These are phyloP conservation scores for Zaprionus ghesquierei DNA, from an alignment of 1,140 invertebrate genomes.

Conservation along the genomic window DNA sequence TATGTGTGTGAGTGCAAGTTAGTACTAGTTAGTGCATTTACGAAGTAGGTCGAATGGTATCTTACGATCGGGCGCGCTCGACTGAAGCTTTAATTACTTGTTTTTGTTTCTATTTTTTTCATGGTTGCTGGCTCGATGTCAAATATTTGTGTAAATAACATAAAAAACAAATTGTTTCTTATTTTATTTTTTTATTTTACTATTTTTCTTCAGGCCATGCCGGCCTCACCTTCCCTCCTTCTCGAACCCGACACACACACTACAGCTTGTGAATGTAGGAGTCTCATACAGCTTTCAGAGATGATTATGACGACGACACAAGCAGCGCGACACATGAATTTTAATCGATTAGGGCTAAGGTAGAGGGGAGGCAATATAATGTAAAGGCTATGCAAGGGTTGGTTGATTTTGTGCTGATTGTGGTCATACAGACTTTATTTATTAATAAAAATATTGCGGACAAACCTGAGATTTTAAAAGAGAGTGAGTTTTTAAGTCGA, in stretches of 20 bases:
- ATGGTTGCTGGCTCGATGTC: no score
- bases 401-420: background rate
- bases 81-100: no score
- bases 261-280: background rate
- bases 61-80: no score
- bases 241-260: background rate
- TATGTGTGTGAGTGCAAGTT: no score
- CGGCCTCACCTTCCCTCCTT: slow-evolving; percentile 3
- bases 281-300: slow-evolving; percentile 1
- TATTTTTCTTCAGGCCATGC: slow-evolving; percentile 40
- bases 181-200: no score
- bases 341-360: background rate
- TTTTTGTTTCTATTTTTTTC: no score
- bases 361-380: background rate
- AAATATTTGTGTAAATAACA: no score
- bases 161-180: no score
- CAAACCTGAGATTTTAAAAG: background rate
- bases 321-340: slow-evolving; percentile 21
- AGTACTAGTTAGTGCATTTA: no score
- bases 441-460: background rate
- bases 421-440: background rate
- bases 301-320: background rate
- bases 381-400: background rate
- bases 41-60: no score
- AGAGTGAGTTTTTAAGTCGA: background rate